Evolutionary conservation across 2,113 vertebrate genomes (phyloP).

Genomic region (Heterotilapia buettikoferi): DNA sequence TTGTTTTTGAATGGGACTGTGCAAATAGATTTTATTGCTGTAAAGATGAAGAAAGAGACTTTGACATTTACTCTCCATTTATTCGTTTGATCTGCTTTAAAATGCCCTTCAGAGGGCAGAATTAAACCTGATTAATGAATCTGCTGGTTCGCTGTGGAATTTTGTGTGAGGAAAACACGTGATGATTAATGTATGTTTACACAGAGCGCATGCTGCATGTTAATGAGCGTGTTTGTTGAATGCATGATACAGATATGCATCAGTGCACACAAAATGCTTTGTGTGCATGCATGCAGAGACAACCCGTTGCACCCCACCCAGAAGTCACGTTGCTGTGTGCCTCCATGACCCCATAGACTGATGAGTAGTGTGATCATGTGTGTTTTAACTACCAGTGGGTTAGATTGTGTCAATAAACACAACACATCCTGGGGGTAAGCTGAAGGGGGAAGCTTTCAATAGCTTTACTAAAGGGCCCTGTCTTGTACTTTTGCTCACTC

Average conservation of each 20-base stretch:
- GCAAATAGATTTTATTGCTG: not conserved
- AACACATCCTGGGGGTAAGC: slow-evolving; percentile 6
- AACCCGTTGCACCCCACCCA: not conserved
- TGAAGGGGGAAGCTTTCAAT: slow-evolving; percentile 22
- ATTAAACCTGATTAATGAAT: slow-evolving; percentile 12
- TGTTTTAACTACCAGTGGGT: slow-evolving; percentile 44
- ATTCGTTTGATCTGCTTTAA: not conserved
- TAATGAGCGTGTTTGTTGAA: not conserved
- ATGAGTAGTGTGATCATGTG: slow-evolving; percentile 50
- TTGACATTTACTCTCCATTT: not conserved
- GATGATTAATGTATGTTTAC: slow-evolving; percentile 37
- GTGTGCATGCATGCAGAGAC: not conserved
- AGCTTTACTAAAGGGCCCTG: slow-evolving; percentile 10
- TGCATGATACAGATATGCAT: slow-evolving; percentile 5
- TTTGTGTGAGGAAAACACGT: not conserved
- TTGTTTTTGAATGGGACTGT: not conserved
- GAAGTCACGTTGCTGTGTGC: not conserved
- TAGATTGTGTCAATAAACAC: slow-evolving; percentile 55
- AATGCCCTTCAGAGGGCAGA: not conserved
- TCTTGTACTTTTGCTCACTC: slow-evolving; percentile 9
- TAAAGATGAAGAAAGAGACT: not conserved
- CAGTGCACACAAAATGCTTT: slow-evolving; percentile 7
- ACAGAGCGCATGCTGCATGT: not conserved
- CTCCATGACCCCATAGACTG: slow-evolving; percentile 11
- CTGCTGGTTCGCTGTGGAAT: slow-evolving; percentile 24